Evolutionary conservation across 2,888 invertebrate species (phyloP), one percentile per base, ranked within the genome.

Genomic region (Dryobotodes eremita): DNA sequence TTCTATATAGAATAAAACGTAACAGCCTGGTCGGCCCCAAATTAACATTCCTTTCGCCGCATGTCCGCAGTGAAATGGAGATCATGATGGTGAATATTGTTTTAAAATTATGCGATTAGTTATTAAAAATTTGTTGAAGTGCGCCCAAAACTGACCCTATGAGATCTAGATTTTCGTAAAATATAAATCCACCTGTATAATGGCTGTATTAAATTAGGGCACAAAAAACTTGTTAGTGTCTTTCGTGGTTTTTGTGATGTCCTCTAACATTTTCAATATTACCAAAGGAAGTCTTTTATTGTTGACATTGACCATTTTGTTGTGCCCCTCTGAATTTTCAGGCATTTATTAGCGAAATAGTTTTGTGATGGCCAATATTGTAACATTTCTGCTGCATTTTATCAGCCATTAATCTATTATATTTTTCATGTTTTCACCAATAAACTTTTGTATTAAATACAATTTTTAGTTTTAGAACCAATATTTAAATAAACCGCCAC

Each of bases 371-470:
- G 95, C 95, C 95, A 95, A 95, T 96, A 96, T 97, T 97, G 97
- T 97, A 96, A 96, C 94, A 96, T 96, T 96, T 96, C 96, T 95
- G 96, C 97, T 97, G 96, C 97, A 96, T 97, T 96, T 96, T 96
- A 96, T 96, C 97, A 97, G 96, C 96, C 97, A 96, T 96, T 96
- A 96, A 96, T 96, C 96, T 96, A 96, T 96, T 96, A 97, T 97
- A 97, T 97, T 97, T 97, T 97, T 96, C 97, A 97, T 97, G 97
- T 97, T 97, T 97, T 97, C 97, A 97, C 97, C 97, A 97, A 97
- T 97, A 97, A 96, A 97, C 95, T 96, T 97, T 97, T 97, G 97
- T 97, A 97, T 97, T 96, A 96, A 96, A 97, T 97, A 96, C 96
- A 96, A 96, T 95, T 96, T 96, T 97, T 97, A 97, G 97, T 97